A percentile compares a stretch with the other conserved stretches of the same genome.
Conservation (phyloP, 2,888 invertebrate genomes). For the Sacculina carcini region DNA sequence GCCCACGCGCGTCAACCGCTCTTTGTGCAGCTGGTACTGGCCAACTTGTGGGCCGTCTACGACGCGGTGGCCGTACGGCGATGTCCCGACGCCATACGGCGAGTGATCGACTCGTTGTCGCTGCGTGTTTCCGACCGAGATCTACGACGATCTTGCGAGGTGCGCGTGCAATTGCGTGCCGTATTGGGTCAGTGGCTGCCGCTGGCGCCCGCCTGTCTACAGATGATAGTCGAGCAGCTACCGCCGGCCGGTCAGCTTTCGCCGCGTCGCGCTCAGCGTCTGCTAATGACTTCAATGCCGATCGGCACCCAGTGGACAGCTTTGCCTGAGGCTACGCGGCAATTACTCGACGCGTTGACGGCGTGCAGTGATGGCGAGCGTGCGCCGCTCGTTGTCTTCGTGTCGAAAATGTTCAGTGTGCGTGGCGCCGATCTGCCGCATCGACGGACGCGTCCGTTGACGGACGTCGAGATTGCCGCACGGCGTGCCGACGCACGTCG, state of each 20-base stretch:
- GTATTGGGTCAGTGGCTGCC: slow-evolving; percentile 75
- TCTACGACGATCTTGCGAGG: slow-evolving; percentile 42
- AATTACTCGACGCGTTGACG: slow-evolving; percentile 37
- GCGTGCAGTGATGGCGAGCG: slow-evolving; percentile 35
- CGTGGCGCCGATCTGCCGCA: slow-evolving; percentile 47
- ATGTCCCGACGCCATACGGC: slow-evolving; percentile 41
- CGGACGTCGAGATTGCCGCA: slow-evolving; percentile 41
- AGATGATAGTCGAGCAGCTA: slow-evolving; percentile 51
- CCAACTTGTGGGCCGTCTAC: slow-evolving; percentile 72
- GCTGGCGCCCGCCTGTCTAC: slow-evolving; percentile 48
- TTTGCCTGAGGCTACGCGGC: slow-evolving; percentile 37
- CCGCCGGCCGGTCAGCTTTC: slow-evolving; percentile 51
- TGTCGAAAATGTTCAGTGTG: slow-evolving; percentile 35
- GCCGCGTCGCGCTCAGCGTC: slow-evolving; percentile 47
- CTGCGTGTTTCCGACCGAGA: slow-evolving; percentile 43
- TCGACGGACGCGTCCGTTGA: slow-evolving; percentile 28
- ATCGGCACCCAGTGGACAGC: slow-evolving; percentile 26
- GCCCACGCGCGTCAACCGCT: slow-evolving; percentile 74
- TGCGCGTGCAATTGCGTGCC: slow-evolving; percentile 46
- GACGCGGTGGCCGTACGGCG: slow-evolving; percentile 41
- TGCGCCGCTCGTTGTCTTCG: slow-evolving; percentile 41
- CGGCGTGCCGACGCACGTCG: slow-evolving; percentile 39
- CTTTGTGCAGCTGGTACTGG: slow-evolving; percentile 70
- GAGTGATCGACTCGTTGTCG: slow-evolving; percentile 45
- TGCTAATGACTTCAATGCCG: slow-evolving; percentile 41